These are phyloP conservation scores for Archocentrus centrarchus DNA, from an alignment of 2,113 vertebrate species.

Conservation along the genomic window DNA sequence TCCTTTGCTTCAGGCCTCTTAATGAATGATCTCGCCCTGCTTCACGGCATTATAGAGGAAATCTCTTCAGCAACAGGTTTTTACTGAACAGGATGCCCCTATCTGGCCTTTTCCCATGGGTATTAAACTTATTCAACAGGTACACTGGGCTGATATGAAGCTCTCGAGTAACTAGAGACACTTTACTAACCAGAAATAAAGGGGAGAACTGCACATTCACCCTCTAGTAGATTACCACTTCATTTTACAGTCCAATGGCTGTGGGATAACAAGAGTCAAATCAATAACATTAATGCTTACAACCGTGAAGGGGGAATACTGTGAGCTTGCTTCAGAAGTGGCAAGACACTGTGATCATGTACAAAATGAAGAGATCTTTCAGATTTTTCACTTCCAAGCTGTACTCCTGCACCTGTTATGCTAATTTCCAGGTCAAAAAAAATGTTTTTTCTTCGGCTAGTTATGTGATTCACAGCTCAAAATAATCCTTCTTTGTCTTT, in stretches of 20 bases:
- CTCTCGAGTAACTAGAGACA: conserved; percentile 16
- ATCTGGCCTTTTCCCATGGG: neutral
- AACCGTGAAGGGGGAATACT: neutral
- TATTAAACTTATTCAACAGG: conserved; percentile 17
- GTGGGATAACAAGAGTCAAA: conserved; percentile 34
- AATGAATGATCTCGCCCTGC: conserved; percentile 44
- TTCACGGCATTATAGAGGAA: conserved; percentile 22
- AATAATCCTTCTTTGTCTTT: neutral
- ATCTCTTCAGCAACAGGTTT: conserved; percentile 34
- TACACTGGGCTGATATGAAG: conserved; percentile 8
- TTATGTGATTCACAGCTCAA: no score
- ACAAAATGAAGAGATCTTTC: neutral
- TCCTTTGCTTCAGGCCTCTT: conserved; percentile 45
- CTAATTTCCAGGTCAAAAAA: neutral
- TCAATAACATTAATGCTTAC: conserved; percentile 37
- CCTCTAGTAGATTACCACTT: conserved; percentile 28
- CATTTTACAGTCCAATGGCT: conserved; percentile 31
- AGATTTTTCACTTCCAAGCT: neutral
- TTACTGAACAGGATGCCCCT: conserved; percentile 18
- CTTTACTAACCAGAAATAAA: conserved; percentile 26
- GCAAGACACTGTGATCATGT: neutral
- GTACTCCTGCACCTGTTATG: neutral
- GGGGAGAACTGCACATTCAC: neutral
- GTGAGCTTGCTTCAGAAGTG: neutral
- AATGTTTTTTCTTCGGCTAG: neutral